Percentiles rank a stretch among this genome's conserved stretches.
Evolutionary conservation across 2,113 vertebrate genomes (phyloP).

Genomic region (Geococcyx californianus): DNA sequence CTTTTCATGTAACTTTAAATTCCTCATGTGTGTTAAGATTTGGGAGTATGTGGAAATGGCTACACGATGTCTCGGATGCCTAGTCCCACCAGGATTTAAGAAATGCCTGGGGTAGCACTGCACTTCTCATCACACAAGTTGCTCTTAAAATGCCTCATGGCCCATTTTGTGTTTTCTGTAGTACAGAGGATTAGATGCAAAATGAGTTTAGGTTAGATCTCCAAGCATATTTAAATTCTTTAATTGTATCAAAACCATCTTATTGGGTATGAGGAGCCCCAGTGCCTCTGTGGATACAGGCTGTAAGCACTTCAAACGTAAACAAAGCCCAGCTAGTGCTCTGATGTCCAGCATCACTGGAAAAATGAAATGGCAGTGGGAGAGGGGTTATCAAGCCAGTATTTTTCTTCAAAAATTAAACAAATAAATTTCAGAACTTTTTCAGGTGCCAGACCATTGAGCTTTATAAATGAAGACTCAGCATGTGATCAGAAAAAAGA

Average conservation of each 20-base stretch:
- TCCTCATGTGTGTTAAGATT: background rate
- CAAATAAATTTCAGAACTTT: background rate
- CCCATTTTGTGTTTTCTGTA: background rate
- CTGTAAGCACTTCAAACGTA: background rate
- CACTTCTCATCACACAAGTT: rapidly evolving
- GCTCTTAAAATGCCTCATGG: background rate
- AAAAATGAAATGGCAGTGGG: background rate
- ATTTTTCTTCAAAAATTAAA: background rate
- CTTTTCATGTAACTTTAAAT: background rate
- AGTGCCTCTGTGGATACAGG: background rate
- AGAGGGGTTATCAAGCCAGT: background rate
- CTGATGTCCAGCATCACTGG: background rate
- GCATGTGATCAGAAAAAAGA: background rate
- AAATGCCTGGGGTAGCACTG: rapidly evolving
- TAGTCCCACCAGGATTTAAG: background rate
- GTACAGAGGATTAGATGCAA: background rate
- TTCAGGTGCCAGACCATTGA: background rate
- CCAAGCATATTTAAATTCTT: background rate
- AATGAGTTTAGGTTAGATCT: background rate
- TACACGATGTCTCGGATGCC: rapidly evolving
- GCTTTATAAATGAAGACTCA: background rate
- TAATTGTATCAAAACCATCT: background rate
- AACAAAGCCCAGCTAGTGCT: background rate
- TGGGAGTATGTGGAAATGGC: rapidly evolving
- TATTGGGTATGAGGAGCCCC: background rate